Percentiles rank a stretch among this genome's conserved stretches.
These are phyloP conservation scores for Acanthoscelides obtectus DNA, from an alignment of 2,888 invertebrate genomes.

Conservation along the genomic window DNA sequence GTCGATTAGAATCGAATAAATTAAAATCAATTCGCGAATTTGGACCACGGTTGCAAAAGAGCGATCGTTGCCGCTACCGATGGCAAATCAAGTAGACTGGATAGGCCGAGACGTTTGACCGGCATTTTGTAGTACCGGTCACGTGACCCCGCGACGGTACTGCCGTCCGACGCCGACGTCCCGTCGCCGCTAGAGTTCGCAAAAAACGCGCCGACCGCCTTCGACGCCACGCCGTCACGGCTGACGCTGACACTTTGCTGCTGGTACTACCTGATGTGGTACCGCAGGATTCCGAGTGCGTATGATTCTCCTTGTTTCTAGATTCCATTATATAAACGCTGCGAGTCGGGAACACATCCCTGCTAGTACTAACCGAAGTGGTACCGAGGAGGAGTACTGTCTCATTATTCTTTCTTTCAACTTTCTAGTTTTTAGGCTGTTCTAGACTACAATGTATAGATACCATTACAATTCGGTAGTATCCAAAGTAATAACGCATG, in stretches of 20 bases:
- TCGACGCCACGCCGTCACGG: neutral
- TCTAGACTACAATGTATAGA: too few relatives aligned
- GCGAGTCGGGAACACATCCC: too few relatives aligned
- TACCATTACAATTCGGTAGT: too few relatives aligned
- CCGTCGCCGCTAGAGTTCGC: neutral
- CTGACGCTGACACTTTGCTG: neutral
- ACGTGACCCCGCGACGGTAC: slow-evolving; percentile 13
- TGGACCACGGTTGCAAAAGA: neutral
- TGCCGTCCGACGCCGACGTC: slow-evolving; percentile 1
- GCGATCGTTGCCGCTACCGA: slow-evolving; percentile 10
- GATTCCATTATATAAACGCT: too few relatives aligned
- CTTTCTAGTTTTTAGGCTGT: too few relatives aligned
- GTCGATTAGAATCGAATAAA: too few relatives aligned
- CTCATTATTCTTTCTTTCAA: too few relatives aligned
- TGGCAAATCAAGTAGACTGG: slow-evolving; percentile 20
- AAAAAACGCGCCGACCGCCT: neutral
- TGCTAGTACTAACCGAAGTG: too few relatives aligned
- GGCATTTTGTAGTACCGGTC: slow-evolving; percentile 22
- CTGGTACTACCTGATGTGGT: neutral
- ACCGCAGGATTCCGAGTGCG: neutral
- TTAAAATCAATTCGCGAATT: neutral
- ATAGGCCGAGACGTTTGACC: slow-evolving; percentile 18
- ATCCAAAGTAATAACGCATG: too few relatives aligned
- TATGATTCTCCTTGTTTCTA: too few relatives aligned
- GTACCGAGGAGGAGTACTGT: too few relatives aligned